Evolutionary conservation across 2,113 vertebrate species (phyloP).

Genomic region (Atractosteus spatula): DNA sequence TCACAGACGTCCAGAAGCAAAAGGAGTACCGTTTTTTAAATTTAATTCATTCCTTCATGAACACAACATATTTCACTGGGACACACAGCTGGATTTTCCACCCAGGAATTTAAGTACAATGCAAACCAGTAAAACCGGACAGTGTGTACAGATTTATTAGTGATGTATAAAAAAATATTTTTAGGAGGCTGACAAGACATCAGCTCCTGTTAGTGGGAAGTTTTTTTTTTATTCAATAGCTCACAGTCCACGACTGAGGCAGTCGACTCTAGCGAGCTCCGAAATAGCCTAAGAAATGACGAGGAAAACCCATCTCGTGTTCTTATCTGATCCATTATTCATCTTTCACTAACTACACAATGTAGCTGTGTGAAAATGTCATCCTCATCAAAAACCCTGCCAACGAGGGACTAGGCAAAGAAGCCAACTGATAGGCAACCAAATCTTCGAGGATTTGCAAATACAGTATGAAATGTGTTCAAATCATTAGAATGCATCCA

Average conservation of each 20-base stretch:
- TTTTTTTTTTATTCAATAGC: background rate
- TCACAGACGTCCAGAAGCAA: background rate
- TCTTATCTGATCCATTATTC: background rate
- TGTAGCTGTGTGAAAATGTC: background rate
- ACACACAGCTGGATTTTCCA: background rate
- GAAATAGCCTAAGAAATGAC: background rate
- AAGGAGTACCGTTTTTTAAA: background rate
- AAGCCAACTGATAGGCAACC: background rate
- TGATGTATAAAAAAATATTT: background rate
- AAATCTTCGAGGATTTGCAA: background rate
- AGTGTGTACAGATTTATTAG: background rate
- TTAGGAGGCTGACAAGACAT: background rate
- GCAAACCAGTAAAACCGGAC: background rate
- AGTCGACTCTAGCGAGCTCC: no score
- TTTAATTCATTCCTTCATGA: background rate
- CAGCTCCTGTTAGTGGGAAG: background rate
- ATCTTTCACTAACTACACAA: background rate
- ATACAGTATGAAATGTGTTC: background rate
- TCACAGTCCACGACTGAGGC: background rate
- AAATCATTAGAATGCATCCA: background rate
- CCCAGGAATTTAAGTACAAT: background rate
- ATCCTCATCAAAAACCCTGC: background rate
- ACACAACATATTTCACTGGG: background rate
- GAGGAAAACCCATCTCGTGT: background rate
- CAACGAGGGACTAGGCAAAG: background rate